Evolutionary conservation across 2,797 vertebrate species (phyloP).

Genomic region (Periophthalmus magnuspinnatus): DNA sequence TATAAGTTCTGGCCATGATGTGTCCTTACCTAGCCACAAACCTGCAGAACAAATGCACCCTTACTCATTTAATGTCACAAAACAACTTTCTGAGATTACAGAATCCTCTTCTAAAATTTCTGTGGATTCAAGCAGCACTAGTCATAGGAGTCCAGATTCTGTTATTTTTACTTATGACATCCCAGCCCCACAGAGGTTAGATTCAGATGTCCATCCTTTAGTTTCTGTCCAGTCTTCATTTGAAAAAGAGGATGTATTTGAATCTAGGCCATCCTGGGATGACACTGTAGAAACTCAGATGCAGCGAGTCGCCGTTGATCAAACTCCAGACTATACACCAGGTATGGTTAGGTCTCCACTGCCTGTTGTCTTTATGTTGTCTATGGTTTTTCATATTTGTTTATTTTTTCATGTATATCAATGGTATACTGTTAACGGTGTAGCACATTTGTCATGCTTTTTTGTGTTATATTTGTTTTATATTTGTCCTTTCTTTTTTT

Average conservation of each 20-base stretch:
- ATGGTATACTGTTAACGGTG: constrained; percentile 43
- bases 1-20: constrained; percentile 68
- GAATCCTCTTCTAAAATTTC: constrained; percentile 47
- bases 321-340: constrained; percentile 87
- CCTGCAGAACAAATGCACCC: constrained; percentile 28
- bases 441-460: constrained; percentile 26
- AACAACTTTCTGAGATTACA: constrained; percentile 31
- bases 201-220: constrained; percentile 82
- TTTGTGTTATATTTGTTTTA: not conserved
- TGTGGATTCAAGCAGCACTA: constrained; percentile 57
- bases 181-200: constrained; percentile 80
- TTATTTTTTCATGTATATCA: constrained; percentile 40
- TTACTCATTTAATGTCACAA: constrained; percentile 17
- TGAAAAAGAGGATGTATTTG: constrained; percentile 90
- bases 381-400: constrained; percentile 61
- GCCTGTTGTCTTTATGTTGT: constrained; percentile 72
- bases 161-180: constrained; percentile 73
- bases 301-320: constrained; percentile 92
- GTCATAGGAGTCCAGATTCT: constrained; percentile 67
- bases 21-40: constrained; percentile 73
- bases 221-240: constrained; percentile 76
- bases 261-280: constrained; percentile 92
- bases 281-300: constrained; percentile 96
- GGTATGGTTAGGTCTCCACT: constrained; percentile 85
- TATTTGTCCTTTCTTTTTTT: constrained; percentile 52